Conservation (phyloP, 2,113 vertebrate genomes). For the Myrmecophaga tridactyla region DNA sequence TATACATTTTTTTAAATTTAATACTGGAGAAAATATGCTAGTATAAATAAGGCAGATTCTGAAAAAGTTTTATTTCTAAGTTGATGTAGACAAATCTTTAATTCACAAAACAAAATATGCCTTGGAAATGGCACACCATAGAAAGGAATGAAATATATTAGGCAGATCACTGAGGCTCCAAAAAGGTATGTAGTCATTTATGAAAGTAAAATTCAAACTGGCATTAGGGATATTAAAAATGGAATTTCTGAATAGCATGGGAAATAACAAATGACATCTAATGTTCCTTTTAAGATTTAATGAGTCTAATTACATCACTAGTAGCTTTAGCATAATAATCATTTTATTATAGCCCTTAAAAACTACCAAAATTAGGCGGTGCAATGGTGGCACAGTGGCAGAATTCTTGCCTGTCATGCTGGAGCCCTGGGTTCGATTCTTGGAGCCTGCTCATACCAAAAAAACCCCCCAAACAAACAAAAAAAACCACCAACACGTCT, state of each 20-base stretch:
- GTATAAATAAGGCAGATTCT: not conserved
- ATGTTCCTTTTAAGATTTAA: not conserved
- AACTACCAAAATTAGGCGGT: no score
- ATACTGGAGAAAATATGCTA: not conserved
- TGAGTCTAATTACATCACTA: not conserved
- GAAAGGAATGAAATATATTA: not conserved
- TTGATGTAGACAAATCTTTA: not conserved
- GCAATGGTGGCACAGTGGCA: no score
- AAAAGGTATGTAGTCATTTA: not conserved
- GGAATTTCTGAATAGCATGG: not conserved
- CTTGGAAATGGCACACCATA: not conserved
- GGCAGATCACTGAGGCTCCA: not conserved
- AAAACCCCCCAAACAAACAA: no score
- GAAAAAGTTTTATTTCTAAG: constrained; percentile 20
- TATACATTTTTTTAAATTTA: constrained; percentile 45
- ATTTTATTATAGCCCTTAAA: not conserved
- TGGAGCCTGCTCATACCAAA: no score
- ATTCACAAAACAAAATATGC: not conserved
- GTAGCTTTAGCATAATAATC: not conserved
- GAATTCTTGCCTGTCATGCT: no score
- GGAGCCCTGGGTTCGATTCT: no score
- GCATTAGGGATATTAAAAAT: not conserved
- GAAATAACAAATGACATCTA: not conserved
- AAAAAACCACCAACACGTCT: not conserved
- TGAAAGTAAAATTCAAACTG: not conserved